Evolutionary conservation across 30 jellyfish, hydroid and myxozoan genomes (phyloP), one percentile per base, ranked within the genome.

Genomic region (Nemopilema nomurai): DNA sequence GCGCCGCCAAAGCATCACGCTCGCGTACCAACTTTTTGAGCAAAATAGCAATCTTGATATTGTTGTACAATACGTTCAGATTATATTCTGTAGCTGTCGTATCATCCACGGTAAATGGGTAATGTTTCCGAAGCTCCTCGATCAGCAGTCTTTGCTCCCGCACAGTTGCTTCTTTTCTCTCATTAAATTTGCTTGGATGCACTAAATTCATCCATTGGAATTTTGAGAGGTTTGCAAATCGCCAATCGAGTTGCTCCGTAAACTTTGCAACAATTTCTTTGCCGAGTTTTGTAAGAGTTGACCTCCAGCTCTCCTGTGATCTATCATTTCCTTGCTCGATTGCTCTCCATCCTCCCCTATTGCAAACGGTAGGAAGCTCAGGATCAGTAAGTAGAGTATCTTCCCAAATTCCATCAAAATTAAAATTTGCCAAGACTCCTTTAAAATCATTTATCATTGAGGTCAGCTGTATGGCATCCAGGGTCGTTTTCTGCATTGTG

Each of bases 281-380:
- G 24, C 89, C 69, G 68, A 31, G 33, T 29, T 25, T 53, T 57
- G 82, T 28, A 17, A 62, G 89, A 9, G 80, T 17, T 13, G 23
- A 22, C 52, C 29, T 79, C 80, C 83, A 79, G 82, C 82, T 79
- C 69, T 79, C 83, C 67, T 79, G 24, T 79, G 82, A 68, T 67
- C 90, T 86, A 81, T 81, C 74, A 67, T 81, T 69, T 20, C 85
- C 85, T 81, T 81, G 90, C 50, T 81, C 90, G 76, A 65, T 68
- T 32, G 82, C 83, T 57, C 89, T 81, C 75, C 84, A 81, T 31
- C 90, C 84, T 33, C 69, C 75, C 73, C 75, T 68, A 30, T 27
- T 32, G 85, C 53, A 85, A 66, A 66, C 75, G 27, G 85, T 32
- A 8, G 75, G 83, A 81, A 81, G 41, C 74, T 66, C 90, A 66